These are phyloP conservation scores for Hippocampus kuda DNA, from an alignment of 2,797 vertebrate genomes.

Conservation along the genomic window DNA sequence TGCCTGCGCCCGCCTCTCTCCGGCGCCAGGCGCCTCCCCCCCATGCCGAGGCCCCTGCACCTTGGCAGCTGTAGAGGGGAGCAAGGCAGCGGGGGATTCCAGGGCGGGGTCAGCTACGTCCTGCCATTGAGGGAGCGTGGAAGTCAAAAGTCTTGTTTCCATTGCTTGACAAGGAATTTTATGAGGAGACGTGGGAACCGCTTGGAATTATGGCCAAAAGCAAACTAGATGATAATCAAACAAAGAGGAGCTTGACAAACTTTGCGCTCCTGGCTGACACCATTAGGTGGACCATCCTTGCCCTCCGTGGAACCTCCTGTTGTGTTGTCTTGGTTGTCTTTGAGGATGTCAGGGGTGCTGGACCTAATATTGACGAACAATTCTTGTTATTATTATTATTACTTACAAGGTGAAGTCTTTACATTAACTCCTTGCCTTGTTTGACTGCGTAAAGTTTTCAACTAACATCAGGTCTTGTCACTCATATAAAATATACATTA, in stretches of 20 bases:
- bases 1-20: conserved; percentile 36
- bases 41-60: conserved; percentile 1
- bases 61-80: background rate
- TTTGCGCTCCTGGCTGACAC: conserved; percentile 24
- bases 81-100: background rate
- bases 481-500: too few species aligned
- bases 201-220: background rate
- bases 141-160: background rate
- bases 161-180: background rate
- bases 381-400: too few species aligned
- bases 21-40: conserved; percentile 36
- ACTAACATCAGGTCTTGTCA: too few species aligned
- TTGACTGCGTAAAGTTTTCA: too few species aligned
- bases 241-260: background rate
- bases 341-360: conserved; percentile 70
- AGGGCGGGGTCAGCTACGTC: background rate
- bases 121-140: background rate
- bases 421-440: background rate
- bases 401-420: background rate
- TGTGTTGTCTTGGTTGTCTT: conserved; percentile 33
- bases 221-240: background rate
- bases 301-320: conserved; percentile 20
- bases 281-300: conserved; percentile 2
- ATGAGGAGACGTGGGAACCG: background rate
- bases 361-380: conserved; percentile 31